Evolutionary conservation across 2,113 vertebrate species (phyloP), one percentile per base, ranked within the genome.

Genomic region (Cryptotis parvus): DNA sequence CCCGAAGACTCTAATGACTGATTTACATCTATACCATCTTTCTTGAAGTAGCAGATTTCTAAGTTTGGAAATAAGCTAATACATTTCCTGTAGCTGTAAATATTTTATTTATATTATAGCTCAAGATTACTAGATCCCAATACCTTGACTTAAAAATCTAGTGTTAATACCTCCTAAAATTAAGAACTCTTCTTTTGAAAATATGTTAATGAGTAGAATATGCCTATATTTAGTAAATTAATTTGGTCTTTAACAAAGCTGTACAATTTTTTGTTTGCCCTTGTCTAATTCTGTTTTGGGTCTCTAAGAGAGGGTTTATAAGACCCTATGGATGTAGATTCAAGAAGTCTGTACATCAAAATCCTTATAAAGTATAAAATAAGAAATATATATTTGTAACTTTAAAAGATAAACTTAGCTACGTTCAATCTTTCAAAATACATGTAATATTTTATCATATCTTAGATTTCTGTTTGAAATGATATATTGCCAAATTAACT

Each of bases 341-440:
- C 27, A 66, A 55, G 29, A 86, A 75, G 5, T 45, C 12, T 76
- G 16, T 31, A 20, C 29, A 9, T 65, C 29, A 33, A 80, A 9
- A n/a, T 68, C 22, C 4, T 39, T 10, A 2, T 16, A 63, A 10
- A 26, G 1, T 3, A 87, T 22, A 65, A 70, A 35, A 15, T 33
- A 15, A n/a, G n/a, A n/a, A n/a, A 55, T 35, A 55, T 37, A 58
- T 49, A 55, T 45, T 24, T 63, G 20, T 66, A 58, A 72, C 24
- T 18, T 41, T 35, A 43, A 52, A 45, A 15, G 16, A 58, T 80
- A 84, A 58, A 69, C 1, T 74, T 77, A 39, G 27, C 27, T 33
- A 22, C 84, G 45, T 9, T 43, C 49, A 76, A 33, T 10, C 81
- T 85, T 86, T 72, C 41, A 55, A 73, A 94, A 26, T 3, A 16